These are phyloP conservation scores for Venusia cambrica DNA, from an alignment of 2,888 invertebrate species.

Conservation along the genomic window DNA sequence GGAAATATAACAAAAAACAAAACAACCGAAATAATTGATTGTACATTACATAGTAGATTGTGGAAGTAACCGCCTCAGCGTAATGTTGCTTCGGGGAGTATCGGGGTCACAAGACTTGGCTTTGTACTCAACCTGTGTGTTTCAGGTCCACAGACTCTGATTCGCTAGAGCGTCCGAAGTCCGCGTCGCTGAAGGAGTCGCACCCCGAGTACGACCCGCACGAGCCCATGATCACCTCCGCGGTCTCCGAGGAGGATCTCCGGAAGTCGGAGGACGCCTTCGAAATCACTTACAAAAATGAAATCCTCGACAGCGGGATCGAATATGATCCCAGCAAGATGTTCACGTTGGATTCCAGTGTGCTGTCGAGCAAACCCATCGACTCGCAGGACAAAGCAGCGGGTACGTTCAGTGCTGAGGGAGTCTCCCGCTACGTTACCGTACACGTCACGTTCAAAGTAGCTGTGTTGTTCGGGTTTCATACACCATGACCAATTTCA, in stretches of 20 bases:
- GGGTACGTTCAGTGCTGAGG: no score
- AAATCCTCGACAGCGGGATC: constrained; percentile 48
- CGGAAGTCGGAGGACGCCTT: constrained; percentile 68
- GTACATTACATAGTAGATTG: no score
- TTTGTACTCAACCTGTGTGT: no score
- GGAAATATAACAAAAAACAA: no score
- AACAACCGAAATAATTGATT: no score
- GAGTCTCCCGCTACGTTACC: no score
- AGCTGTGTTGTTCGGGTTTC: no score
- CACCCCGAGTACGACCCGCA: constrained; percentile 76
- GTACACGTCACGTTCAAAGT: no score
- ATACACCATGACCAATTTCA: no score
- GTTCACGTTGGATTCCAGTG: constrained; percentile 51
- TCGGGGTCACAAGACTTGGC: no score
- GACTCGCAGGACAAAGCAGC: constrained; percentile 55
- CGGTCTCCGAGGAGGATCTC: constrained; percentile 71
- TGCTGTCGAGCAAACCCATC: constrained; percentile 45
- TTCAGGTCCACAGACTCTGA: constrained; percentile 71
- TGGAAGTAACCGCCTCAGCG: no score
- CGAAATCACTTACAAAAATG: constrained; percentile 60
- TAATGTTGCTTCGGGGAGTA: no score
- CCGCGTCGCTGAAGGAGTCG: constrained; percentile 67
- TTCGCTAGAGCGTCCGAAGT: constrained; percentile 70
- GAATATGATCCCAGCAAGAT: constrained; percentile 57
- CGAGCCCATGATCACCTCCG: constrained; percentile 76